Conservation (phyloP, 37 sponge, comb jelly and placozoan species). For the Lycopodina hypogea region DNA sequence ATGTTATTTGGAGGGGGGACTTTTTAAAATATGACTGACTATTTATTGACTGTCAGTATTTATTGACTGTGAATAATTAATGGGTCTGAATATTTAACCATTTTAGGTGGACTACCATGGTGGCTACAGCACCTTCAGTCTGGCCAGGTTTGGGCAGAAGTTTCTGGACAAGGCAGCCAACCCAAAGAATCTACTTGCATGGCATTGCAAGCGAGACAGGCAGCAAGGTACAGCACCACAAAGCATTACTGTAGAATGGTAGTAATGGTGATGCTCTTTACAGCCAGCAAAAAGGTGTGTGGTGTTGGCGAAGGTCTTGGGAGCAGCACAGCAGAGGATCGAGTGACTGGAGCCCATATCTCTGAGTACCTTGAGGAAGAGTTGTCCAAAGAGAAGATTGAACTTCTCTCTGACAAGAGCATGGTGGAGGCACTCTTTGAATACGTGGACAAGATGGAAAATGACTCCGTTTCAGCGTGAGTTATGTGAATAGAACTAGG, state of each 20-base stretch:
- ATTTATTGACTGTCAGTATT: neutral
- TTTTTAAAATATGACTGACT: neutral
- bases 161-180: slow-evolving; percentile 86
- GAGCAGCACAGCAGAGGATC: neutral
- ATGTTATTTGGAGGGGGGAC: too few species aligned
- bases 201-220: slow-evolving; percentile 28
- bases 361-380: slow-evolving; percentile 28
- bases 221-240: neutral
- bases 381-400: slow-evolving; percentile 50
- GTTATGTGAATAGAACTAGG: neutral
- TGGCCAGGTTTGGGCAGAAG: slow-evolving; percentile 77
- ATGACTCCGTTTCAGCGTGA: slow-evolving; percentile 71
- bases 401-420: slow-evolving; percentile 68
- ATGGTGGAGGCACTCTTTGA: slow-evolving; percentile 65
- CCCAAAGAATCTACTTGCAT: slow-evolving; percentile 65
- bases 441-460: slow-evolving; percentile 87
- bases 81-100: too few species aligned
- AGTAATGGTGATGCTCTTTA: neutral
- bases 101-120: slow-evolving; percentile 85
- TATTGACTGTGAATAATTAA: neutral
- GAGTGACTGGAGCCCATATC: neutral
- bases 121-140: slow-evolving; percentile 59
- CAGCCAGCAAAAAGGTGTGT: neutral
- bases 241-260: neutral
- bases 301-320: neutral